Conservation (phyloP, 2,888 invertebrate genomes). For the Coremacera marginata region DNA sequence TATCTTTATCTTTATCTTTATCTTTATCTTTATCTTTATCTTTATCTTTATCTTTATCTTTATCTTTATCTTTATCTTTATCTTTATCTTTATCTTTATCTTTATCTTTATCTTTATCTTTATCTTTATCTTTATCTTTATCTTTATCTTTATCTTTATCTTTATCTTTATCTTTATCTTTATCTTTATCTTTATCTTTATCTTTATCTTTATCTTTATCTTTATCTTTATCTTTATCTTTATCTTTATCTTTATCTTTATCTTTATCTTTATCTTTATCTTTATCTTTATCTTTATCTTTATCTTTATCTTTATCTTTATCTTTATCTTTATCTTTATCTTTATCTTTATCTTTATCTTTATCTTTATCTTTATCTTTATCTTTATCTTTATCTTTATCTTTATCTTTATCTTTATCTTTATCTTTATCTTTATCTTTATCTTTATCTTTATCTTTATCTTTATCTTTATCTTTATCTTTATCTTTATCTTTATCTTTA, state of each 20-base stretch:
- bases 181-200: background rate
- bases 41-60: background rate
- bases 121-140: background rate
- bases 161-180: background rate
- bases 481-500: background rate
- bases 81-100: background rate
- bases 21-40: background rate
- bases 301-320: background rate
- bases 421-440: background rate
- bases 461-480: background rate
- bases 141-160: background rate
- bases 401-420: background rate
- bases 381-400: background rate
- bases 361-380: background rate
- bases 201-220: background rate
- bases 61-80: background rate
- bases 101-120: background rate
- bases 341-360: background rate
- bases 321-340: background rate
- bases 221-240: background rate
- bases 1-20: background rate
- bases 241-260: background rate
- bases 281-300: background rate
- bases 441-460: background rate
- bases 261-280: background rate